Conservation (phyloP, 1,140 invertebrate species). For the Trichogramma pretiosum region DNA sequence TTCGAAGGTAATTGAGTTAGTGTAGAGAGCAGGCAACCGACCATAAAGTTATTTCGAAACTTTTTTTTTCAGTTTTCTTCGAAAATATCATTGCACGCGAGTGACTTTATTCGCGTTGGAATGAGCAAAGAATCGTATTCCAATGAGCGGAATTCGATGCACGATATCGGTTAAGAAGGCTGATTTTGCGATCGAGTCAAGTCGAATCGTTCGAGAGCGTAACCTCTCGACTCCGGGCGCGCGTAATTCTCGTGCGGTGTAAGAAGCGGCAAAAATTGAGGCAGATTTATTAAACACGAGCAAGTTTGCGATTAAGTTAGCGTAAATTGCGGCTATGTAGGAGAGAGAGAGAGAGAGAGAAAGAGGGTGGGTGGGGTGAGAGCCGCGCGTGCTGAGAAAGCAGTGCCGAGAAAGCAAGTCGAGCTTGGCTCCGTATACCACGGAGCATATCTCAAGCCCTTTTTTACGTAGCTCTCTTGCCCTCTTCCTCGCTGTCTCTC, state of each 20-base stretch:
- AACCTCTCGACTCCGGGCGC: conserved; percentile 34
- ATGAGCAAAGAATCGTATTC: background rate
- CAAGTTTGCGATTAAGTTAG: conserved; percentile 40
- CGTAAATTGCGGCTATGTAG: too few relatives aligned
- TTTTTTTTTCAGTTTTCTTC: too few relatives aligned
- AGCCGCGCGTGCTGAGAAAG: background rate
- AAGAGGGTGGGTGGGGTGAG: background rate
- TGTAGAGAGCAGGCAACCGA: too few relatives aligned
- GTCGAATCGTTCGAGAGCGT: conserved; percentile 32
- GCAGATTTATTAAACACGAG: conserved; percentile 42
- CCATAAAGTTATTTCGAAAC: too few relatives aligned
- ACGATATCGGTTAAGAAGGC: background rate
- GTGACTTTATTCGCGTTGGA: background rate
- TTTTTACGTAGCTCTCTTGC: too few relatives aligned
- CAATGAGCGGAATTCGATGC: background rate
- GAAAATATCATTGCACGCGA: background rate
- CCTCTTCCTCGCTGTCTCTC: too few relatives aligned
- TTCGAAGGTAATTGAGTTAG: too few relatives aligned
- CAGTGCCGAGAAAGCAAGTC: background rate
- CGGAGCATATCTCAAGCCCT: too few relatives aligned
- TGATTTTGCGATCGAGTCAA: conserved; percentile 26
- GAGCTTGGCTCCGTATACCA: too few relatives aligned
- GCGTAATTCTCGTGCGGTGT: too few relatives aligned
- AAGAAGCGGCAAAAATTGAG: conserved; percentile 43
- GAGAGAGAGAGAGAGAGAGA: conserved; percentile 1